Base-by-base conservation (phyloP, 2,888 invertebrate species). In the Agrochola lychnidis region DNA sequence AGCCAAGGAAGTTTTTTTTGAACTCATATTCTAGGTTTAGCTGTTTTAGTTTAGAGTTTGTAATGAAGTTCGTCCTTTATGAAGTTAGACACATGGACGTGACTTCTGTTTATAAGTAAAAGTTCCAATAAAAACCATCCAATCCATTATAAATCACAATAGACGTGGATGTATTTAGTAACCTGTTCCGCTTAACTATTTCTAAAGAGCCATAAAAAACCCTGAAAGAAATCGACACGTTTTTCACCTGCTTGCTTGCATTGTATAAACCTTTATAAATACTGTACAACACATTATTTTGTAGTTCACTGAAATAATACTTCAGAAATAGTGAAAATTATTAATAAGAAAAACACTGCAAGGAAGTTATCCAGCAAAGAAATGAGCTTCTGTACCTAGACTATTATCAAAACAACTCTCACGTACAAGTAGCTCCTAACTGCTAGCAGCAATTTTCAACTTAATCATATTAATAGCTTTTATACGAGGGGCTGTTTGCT, bases 401-500 rank as follows among this genome's bases (percentile, higher is more conserved):
- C 68, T 80, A 61, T 69, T 82, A 80, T 81, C 73, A 74, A 82
- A 85, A 77, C 76, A 72, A 77, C 56, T 85, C 53, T 66, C 63
- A 66, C 74, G 51, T 63, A 61, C 71, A 66, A 72, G 77, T 72
- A 81, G 85, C 85, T 83, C 66, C 61, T 85, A 84, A 79, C 78
- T 66, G 45, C 75, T 59, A 53, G 71, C 68, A 79, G 72, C 80
- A 81, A 79, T 80, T 81, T 82, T 78, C 70, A 81, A 83, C 79
- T 85, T 83, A 82, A 81, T 83, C 78, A 81, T 86, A 89, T 87
- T 87, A 88, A 87, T 83, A 87, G 86, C 82, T 86, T 86, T 81
- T 80, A 83, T 82, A 84, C 70, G 73, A 86, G 82, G 80, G 81
- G 73, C 68, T 86, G 79, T 87, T 86, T 78, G 86, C 80, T 87